A percentile compares a stretch with the other conserved stretches of the same genome.
Evolutionary conservation across 2,888 invertebrate genomes (phyloP).

Genomic region (Drosophila cognata): DNA sequence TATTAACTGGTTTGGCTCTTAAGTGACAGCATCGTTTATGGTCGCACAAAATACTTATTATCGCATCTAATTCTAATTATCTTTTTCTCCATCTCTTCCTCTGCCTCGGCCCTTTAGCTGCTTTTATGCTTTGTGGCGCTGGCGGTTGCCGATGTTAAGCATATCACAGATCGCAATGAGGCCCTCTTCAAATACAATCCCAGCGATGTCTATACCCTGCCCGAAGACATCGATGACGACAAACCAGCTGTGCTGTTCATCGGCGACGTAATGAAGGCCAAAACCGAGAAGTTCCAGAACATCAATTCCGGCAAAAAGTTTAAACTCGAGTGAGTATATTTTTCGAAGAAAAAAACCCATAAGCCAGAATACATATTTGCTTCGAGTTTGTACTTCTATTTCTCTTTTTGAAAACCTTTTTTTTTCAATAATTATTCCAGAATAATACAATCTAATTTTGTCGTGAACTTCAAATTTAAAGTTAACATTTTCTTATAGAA

Average conservation of each 20-base stretch:
- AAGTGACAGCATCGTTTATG: slow-evolving; percentile 53
- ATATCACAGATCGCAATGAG: slow-evolving; percentile 78
- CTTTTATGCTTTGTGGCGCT: slow-evolving; percentile 75
- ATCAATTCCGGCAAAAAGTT: slow-evolving; percentile 83
- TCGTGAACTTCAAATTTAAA: too few relatives aligned
- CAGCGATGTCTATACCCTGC: slow-evolving; percentile 82
- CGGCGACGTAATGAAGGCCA: slow-evolving; percentile 84
- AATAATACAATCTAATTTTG: too few relatives aligned
- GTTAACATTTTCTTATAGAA: too few relatives aligned
- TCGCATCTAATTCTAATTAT: slow-evolving; percentile 36
- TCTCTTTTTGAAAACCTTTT: not conserved
- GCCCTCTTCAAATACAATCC: slow-evolving; percentile 84
- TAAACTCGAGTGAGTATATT: slow-evolving; percentile 82
- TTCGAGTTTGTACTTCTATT: not conserved
- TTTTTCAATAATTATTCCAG: not conserved
- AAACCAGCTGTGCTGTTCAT: slow-evolving; percentile 82
- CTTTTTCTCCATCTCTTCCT: not conserved
- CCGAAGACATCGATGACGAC: slow-evolving; percentile 84
- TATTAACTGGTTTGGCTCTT: slow-evolving; percentile 30
- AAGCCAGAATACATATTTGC: not conserved
- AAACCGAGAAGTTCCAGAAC: slow-evolving; percentile 81
- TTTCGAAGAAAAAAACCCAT: not conserved
- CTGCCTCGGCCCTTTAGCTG: slow-evolving; percentile 35
- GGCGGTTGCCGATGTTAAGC: slow-evolving; percentile 79
- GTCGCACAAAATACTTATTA: slow-evolving; percentile 32